Conservation (phyloP, 2,113 vertebrate species). For the Takifugu flavidus region DNA sequence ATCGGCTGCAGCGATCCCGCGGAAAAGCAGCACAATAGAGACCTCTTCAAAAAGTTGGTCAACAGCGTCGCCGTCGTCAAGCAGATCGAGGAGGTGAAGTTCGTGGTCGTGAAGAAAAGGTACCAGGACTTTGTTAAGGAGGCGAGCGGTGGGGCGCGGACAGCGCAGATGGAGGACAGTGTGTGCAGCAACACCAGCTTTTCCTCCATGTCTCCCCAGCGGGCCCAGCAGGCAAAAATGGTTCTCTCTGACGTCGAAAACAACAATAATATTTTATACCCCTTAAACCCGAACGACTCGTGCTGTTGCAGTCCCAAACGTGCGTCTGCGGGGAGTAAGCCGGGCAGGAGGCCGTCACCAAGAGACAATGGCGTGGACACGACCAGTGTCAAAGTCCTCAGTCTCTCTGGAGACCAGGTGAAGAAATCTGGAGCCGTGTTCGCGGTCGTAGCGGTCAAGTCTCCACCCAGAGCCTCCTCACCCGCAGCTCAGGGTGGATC, state of each 20-base stretch:
- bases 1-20: constrained; percentile 73
- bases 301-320: neutral
- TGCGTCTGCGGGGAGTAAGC: neutral
- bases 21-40: constrained; percentile 77
- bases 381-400: constrained; percentile 51
- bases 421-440: constrained; percentile 63
- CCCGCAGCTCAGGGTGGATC: neutral
- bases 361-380: constrained; percentile 21
- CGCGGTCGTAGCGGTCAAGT: constrained; percentile 64
- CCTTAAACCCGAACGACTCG: constrained; percentile 10
- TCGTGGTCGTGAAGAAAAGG: constrained; percentile 80
- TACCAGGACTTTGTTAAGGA: constrained; percentile 64
- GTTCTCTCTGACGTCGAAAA: constrained; percentile 53
- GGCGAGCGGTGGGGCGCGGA: constrained; percentile 1
- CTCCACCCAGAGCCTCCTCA: constrained; percentile 34
- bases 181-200: constrained; percentile 18
- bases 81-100: constrained; percentile 78
- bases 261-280: constrained; percentile 37
- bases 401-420: constrained; percentile 45
- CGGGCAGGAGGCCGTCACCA: neutral
- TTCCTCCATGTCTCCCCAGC: constrained; percentile 25
- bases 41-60: constrained; percentile 82
- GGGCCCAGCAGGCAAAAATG: constrained; percentile 23
- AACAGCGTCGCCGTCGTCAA: constrained; percentile 85
- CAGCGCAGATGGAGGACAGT: constrained; percentile 29